A percentile compares a stretch with the other conserved stretches of the same genome.
These are phyloP conservation scores for Perca flavescens DNA, from an alignment of 2,113 vertebrate genomes.

Conservation along the genomic window DNA sequence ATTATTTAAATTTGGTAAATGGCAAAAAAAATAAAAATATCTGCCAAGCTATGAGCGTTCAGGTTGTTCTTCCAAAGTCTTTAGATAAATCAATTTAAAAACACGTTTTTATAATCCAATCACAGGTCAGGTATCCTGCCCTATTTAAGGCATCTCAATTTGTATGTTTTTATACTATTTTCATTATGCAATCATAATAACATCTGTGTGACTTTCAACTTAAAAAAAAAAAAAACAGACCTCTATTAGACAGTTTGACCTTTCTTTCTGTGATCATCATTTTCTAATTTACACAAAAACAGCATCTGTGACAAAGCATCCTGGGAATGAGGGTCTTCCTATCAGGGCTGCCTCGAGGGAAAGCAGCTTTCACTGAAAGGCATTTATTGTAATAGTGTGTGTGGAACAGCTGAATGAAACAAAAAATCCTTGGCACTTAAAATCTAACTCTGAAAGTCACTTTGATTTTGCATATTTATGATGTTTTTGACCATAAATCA, in stretches of 20 bases:
- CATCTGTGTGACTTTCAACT: slow-evolving; percentile 27
- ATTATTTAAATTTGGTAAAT: background rate
- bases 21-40: too few species aligned
- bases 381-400: slow-evolving; percentile 32
- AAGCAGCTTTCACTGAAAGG: slow-evolving; percentile 23
- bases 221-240: background rate
- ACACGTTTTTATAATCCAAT: background rate
- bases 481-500: slow-evolving; percentile 31
- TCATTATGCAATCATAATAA: background rate
- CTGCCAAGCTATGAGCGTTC: background rate
- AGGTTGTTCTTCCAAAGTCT: background rate
- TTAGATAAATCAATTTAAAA: background rate
- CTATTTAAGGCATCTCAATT: background rate
- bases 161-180: slow-evolving; percentile 8
- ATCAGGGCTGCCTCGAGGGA: slow-evolving; percentile 13
- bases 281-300: slow-evolving; percentile 52
- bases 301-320: slow-evolving; percentile 54
- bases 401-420: background rate
- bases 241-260: slow-evolving; percentile 39
- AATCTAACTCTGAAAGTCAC: background rate
- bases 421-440: slow-evolving; percentile 9
- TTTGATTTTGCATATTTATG: slow-evolving; percentile 34
- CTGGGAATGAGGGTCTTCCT: slow-evolving; percentile 30
- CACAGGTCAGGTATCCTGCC: background rate
- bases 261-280: slow-evolving; percentile 45